Base-by-base conservation (phyloP, 1,140 invertebrate genomes). In the Drosophila mauritiana region DNA sequence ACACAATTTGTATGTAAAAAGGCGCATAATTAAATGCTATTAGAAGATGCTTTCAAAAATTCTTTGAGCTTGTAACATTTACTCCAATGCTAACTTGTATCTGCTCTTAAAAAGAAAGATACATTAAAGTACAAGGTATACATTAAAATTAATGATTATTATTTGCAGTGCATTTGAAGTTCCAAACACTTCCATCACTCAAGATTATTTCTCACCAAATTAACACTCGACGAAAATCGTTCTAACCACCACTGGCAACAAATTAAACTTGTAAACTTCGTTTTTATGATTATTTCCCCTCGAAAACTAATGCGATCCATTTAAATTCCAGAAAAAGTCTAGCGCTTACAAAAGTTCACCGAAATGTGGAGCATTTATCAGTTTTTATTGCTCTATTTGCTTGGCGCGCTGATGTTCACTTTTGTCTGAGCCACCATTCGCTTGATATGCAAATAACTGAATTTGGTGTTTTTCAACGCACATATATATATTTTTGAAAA, bases 351-450 rank as follows among this genome's bases (percentile, higher is more conserved):
- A 59, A 70, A 78, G 62, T 82, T 75, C 73, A 8, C 49, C 57
- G 10, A 73, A 65, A 85, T 78, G 55, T 78, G 56, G 69, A 69
- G 75, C 72, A 80, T 88, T 88, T 88, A 83, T 83, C 79, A 76
- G 69, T 58, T 88, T 88, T 88, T 79, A 88, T 89, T 72, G 68
- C 84, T 88, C 62, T 76, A 88, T 83, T 86, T 77, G 54, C 48
- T 49, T 20, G 58, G 48, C 54, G 59, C 58, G 40, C 49, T 74
- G 48, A 46, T 63, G 55, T 48, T 46, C n/a, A 22, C 25, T 52
- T 52, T 20, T 72, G 45, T 56, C n/a, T 25, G 15, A 17, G 59
- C 53, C 68, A 48, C 43, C 63, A 85, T 78, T 85, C 76, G 58
- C 78, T 72, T 72, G 78, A 86, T 86, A 88, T 86, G 82, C 83